These are phyloP conservation scores for Cataglyphis rosenhaueri DNA, from an alignment of 2,888 invertebrate genomes.

Conservation along the genomic window DNA sequence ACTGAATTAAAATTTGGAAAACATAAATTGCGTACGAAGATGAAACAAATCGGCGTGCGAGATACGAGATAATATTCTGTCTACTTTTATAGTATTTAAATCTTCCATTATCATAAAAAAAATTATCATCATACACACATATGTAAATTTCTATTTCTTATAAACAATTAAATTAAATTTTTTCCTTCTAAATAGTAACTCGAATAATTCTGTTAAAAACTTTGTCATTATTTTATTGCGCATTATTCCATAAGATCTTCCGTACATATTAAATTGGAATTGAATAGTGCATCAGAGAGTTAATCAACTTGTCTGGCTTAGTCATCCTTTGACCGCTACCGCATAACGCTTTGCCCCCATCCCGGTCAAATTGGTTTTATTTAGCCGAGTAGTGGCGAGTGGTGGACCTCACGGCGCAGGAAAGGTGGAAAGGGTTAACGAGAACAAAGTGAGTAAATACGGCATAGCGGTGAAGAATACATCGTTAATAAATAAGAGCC, in stretches of 20 bases:
- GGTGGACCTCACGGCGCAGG: slow-evolving; percentile 37
- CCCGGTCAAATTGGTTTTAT: slow-evolving; percentile 46
- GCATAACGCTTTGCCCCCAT: slow-evolving; percentile 37
- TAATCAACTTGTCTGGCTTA: slow-evolving; percentile 52
- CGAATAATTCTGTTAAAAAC: slow-evolving; percentile 7
- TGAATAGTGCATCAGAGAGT: slow-evolving; percentile 47
- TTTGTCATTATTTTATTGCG: slow-evolving; percentile 1
- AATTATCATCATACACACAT: neutral
- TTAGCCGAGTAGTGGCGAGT: slow-evolving; percentile 35
- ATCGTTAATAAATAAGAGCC: slow-evolving; percentile 82
- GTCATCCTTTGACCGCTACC: slow-evolving; percentile 52
- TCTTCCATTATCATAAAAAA: neutral
- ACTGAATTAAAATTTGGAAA: slow-evolving; percentile 10
- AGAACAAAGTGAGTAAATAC: slow-evolving; percentile 73
- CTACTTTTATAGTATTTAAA: neutral
- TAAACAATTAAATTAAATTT: neutral
- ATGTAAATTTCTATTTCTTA: neutral
- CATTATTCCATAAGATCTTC: neutral
- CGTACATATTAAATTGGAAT: slow-evolving; percentile 28
- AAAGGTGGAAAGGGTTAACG: slow-evolving; percentile 64
- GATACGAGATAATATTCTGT: neutral
- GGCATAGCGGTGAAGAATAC: slow-evolving; percentile 78
- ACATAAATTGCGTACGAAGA: neutral
- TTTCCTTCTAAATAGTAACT: neutral
- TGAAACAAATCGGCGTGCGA: neutral